These are phyloP conservation scores for Schizopygopsis malacanthus DNA, from an alignment of 2,797 vertebrate species.

Conservation along the genomic window DNA sequence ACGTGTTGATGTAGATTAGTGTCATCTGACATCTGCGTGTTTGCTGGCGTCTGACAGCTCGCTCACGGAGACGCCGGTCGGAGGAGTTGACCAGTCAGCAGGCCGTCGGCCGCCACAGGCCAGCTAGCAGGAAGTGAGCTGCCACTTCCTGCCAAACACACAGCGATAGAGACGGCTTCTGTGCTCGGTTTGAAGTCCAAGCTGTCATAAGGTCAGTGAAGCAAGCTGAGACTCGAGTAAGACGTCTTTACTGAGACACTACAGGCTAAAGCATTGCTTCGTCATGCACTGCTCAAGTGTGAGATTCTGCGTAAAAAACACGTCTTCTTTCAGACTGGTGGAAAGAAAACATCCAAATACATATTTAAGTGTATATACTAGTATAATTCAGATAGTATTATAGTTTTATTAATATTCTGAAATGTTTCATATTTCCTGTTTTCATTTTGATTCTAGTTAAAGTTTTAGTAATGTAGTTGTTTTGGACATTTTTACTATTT, in stretches of 20 bases:
- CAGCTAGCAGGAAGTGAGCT: constrained; percentile 24
- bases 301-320: background rate
- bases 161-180: background rate
- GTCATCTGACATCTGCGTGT: constrained; percentile 44
- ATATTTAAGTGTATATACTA: background rate
- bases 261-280: background rate
- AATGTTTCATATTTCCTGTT: background rate
- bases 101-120: constrained; percentile 15
- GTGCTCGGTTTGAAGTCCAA: constrained; percentile 15
- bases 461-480: background rate
- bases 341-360: background rate
- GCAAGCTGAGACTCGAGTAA: background rate
- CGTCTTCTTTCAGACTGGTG: background rate
- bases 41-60: constrained; percentile 28
- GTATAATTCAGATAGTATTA: background rate
- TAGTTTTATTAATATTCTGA: background rate
- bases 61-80: constrained; percentile 29
- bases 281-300: background rate
- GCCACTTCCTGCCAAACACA: constrained; percentile 36
- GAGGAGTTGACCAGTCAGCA: constrained; percentile 35
- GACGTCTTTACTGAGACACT: background rate
- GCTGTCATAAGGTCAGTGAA: constrained; percentile 20
- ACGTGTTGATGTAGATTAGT: constrained; percentile 50
- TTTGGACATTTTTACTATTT: too few species aligned
- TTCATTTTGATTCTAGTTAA: background rate